Conservation (phyloP, 2,888 invertebrate genomes). For the Acronicta leporina region DNA sequence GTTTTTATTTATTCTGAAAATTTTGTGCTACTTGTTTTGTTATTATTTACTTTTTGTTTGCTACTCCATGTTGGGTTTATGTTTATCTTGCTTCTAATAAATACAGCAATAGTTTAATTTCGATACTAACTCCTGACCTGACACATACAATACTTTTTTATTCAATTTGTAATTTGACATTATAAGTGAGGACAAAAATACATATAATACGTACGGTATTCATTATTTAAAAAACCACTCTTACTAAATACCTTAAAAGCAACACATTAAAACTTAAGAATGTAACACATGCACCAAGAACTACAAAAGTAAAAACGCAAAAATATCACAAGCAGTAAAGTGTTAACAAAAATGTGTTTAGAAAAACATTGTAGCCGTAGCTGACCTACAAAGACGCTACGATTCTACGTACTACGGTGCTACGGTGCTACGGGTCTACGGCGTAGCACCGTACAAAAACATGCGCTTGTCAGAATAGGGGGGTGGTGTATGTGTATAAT, state of each 20-base stretch:
- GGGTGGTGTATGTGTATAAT: too few species aligned
- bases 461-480: too few species aligned
- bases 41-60: conserved; percentile 23
- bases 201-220: too few species aligned
- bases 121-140: too few species aligned
- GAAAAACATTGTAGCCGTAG: conserved; percentile 48
- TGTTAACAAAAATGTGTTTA: conserved; percentile 40
- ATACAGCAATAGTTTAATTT: too few species aligned
- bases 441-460: conserved; percentile 61
- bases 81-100: conserved; percentile 9
- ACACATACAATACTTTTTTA: too few species aligned
- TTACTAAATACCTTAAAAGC: neutral
- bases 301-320: conserved; percentile 10
- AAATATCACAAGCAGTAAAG: conserved; percentile 23
- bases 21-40: conserved; percentile 35
- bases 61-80: conserved; percentile 5
- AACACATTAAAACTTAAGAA: neutral
- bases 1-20: conserved; percentile 52
- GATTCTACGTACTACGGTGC: conserved; percentile 39
- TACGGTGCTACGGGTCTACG: conserved; percentile 55
- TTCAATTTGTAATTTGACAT: too few species aligned
- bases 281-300: neutral
- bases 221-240: too few species aligned
- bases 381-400: conserved; percentile 63
- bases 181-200: too few species aligned